Conservation (phyloP, 2,888 invertebrate genomes). For the Cerastis leucographa region DNA sequence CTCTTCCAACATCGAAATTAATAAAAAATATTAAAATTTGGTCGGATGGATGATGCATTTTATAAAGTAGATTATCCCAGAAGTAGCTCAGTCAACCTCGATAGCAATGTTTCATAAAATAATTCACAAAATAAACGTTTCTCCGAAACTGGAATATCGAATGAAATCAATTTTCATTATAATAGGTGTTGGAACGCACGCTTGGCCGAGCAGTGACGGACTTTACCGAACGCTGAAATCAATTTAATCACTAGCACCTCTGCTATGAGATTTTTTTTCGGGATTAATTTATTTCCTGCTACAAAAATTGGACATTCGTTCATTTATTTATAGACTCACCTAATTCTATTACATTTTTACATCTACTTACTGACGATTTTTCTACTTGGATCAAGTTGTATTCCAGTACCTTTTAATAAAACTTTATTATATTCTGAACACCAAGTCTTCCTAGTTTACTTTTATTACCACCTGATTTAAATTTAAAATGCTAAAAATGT, state of each 20-base stretch:
- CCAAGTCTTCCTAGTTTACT: not conserved
- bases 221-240: conserved; percentile 51
- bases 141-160: conserved; percentile 49
- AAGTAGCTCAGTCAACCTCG: conserved; percentile 7
- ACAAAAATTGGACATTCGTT: not conserved
- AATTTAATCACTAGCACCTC: conserved; percentile 48
- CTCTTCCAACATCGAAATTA: not conserved
- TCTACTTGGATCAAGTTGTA: not conserved
- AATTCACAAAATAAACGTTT: conserved; percentile 56
- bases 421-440: not conserved
- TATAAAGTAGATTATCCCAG: conserved; percentile 11
- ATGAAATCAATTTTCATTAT: conserved; percentile 64
- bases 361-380: not conserved
- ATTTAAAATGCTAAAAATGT: conserved; percentile 18
- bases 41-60: conserved; percentile 6
- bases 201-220: conserved; percentile 53
- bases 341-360: not conserved
- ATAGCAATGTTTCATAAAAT: conserved; percentile 49
- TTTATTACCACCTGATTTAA: not conserved
- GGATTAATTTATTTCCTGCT: conserved; percentile 5
- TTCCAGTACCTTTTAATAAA: not conserved
- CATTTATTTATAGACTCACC: not conserved
- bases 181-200: conserved; percentile 64
- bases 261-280: conserved; percentile 34
- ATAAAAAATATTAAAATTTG: conserved; percentile 2